A percentile compares a stretch with the other conserved stretches of the same genome.
Evolutionary conservation across 2,113 vertebrate species (phyloP).

Genomic region (Notothenia coriiceps): DNA sequence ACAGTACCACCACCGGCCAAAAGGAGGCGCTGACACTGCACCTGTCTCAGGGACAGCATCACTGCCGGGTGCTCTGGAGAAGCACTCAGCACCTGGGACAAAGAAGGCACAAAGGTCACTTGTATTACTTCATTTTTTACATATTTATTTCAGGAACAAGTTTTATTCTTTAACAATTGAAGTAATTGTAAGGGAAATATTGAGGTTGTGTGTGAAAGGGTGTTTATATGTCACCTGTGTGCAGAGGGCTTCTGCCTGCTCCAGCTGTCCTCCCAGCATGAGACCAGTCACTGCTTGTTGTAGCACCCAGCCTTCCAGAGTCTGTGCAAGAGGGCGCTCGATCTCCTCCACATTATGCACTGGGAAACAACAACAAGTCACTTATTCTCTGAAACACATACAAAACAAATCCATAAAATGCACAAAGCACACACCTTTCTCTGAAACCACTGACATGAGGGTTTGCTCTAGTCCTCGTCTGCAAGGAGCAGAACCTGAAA

Average conservation of each 20-base stretch:
- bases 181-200: background rate
- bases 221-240: conserved; percentile 85
- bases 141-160: background rate
- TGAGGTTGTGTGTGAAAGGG: background rate
- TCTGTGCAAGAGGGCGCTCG: conserved; percentile 80
- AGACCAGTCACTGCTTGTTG: conserved; percentile 91
- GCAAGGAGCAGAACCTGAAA: conserved; percentile 81
- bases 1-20: conserved; percentile 77
- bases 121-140: background rate
- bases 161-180: no score
- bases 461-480: conserved; percentile 82
- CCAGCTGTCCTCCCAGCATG: conserved; percentile 83
- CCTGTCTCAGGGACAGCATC: conserved; percentile 90
- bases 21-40: conserved; percentile 91
- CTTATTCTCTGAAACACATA: background rate
- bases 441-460: conserved; percentile 88
- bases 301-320: conserved; percentile 91
- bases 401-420: background rate
- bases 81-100: conserved; percentile 87
- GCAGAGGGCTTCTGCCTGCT: conserved; percentile 93
- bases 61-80: conserved; percentile 89
- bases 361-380: conserved; percentile 62
- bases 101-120: background rate
- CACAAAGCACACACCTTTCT: conserved; percentile 83
- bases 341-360: conserved; percentile 82